Conservation (phyloP, 2,797 vertebrate genomes). For the Octomys mimax region DNA sequence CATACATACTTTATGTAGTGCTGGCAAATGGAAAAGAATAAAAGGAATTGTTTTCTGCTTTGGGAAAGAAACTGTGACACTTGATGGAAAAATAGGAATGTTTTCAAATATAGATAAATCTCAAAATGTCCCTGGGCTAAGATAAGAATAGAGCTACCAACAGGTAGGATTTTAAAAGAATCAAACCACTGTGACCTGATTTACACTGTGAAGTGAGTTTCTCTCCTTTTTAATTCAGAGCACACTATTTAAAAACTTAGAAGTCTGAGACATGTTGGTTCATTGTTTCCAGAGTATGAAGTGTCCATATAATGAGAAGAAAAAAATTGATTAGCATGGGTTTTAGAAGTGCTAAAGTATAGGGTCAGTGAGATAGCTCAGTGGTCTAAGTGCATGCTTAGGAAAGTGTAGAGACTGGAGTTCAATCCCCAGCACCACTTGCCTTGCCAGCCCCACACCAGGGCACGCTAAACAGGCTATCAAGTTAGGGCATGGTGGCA, state of each 20-base stretch:
- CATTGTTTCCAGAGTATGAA: not conserved
- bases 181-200: not conserved
- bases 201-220: slow-evolving; percentile 21
- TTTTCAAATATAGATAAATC: not conserved
- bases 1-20: not conserved
- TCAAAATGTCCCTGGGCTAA: slow-evolving; percentile 33
- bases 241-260: not conserved
- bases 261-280: not conserved
- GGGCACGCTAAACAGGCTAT: too few species aligned
- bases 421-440: too few species aligned
- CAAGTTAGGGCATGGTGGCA: too few species aligned
- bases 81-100: slow-evolving; percentile 43
- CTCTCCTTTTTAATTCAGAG: slow-evolving; percentile 65
- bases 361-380: too few species aligned
- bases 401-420: too few species aligned
- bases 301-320: slow-evolving; percentile 19
- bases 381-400: too few species aligned
- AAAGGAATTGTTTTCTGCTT: slow-evolving; percentile 54
- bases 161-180: not conserved
- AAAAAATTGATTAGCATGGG: not conserved
- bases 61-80: slow-evolving; percentile 7
- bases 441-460: too few species aligned
- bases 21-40: slow-evolving; percentile 38
- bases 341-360: not conserved
- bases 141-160: not conserved